Base-by-base conservation (phyloP, 92 coral and sea anemone species). In the Pocillopora meandrina region DNA sequence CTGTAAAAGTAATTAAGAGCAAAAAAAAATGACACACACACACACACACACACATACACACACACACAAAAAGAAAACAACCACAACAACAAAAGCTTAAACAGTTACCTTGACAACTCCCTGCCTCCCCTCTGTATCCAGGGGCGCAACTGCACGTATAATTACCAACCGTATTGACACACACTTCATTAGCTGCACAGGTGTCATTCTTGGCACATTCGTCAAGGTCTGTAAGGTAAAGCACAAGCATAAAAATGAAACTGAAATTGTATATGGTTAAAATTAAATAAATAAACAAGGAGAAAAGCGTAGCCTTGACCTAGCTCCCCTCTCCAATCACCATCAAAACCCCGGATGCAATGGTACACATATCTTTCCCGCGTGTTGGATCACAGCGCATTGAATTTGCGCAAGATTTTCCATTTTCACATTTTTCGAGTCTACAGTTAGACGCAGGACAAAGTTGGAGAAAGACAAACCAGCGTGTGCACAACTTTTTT, bases 261-360 rank as follows among this genome's bases (percentile, higher is more conserved):
- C 31, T 12, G 68, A 10, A 64, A 12, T 1, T 31, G 4, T 2
- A 64, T 31, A 64, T 19, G 68, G 11, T 19, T 8, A 7, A 15
- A 21, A 64, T 8, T 19, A 5, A 64, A 64, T n/a, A 10, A 12
- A 1, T 19, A 18, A 62, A 16, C 9, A 16, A 18, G 20, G 20
- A 62, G 52, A 11, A 10, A 72, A 42, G 52, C 5, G 52, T 42
- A 42, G 52, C 52, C 52, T 42, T 42, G 52, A 42, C 52, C 52
- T 42, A 7, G 52, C 52, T 26, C 52, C 52, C 8, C 8, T 42
- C 5, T 7, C 52, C 98, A 93, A 74, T 92, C 90, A 52, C 98
- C 98, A 56, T 49, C 36, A 72, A 73, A 94, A 31, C 98, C 98
- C 6, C 67, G 67, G 15, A 79, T 84, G 59, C 98, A 94, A 9